Evolutionary conservation across 2,888 invertebrate genomes (phyloP), one percentile per base, ranked within the genome.

Genomic region (Harpagoxenus sublaevis): DNA sequence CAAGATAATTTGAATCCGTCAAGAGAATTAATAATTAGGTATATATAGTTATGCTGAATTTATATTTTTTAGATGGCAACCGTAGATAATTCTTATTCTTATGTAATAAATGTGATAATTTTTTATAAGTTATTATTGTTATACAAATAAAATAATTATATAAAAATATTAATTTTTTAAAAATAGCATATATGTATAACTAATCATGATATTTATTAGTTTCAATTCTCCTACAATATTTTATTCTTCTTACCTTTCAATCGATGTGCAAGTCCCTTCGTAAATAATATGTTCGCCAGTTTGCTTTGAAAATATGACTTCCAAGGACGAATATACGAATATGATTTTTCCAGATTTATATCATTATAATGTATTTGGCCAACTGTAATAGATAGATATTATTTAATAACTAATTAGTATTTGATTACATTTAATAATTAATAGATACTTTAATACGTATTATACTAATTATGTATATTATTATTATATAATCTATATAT

Each of bases 271-370:
- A 98, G 95, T 93, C 97, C 97, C 89, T 95, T 96, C 0, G 97
- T 96, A 92, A 98, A 98, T 63, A 98, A 93, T 62, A 98, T 94
- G 93, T 98, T 98, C 0, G 98, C 97, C 74, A 98, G 94, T 96
- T 98, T 98, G 93, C 98, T 98, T 93, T 97, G 97, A 42, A 95
- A 95, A 92, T 98, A 98, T 0, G 97, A 97, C 75, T 96, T 96
- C 8, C 96, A 93, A 4, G 97, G 95, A 88, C 95, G 96, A 8
- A 42, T 1, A 1, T 42, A 42, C 0, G 3, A 15, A 91, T 98
- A 98, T 0, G 95, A 94, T 88, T 95, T 96, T 90, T 97, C 97
- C 90, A 96, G 97, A 94, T 98, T 98, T 66, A 98, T 94, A 94
- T 98, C 97, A 18, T 97, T 96, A 57, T 97, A 97, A 90, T 97